These are phyloP conservation scores for Tipula unca DNA, from an alignment of 2,888 invertebrate genomes.

Conservation along the genomic window DNA sequence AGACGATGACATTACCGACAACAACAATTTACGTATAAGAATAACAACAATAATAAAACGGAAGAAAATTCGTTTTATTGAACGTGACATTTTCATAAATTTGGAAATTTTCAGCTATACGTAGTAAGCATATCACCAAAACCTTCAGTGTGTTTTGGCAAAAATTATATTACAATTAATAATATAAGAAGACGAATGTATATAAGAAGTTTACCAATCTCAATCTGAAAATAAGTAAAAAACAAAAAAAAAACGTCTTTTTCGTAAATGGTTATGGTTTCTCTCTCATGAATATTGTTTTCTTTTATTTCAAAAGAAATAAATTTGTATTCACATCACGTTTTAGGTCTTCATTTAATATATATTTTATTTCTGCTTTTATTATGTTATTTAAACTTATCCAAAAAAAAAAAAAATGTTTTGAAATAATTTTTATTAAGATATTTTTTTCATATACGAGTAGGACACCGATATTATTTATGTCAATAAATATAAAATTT, in stretches of 20 bases:
- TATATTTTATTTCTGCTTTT: not conserved
- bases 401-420: not conserved
- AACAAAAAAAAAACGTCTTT: not conserved
- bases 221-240: not conserved
- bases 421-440: not conserved
- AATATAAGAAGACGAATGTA: not conserved
- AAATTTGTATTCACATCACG: not conserved
- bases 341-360: not conserved
- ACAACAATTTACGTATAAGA: not conserved
- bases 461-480: not conserved
- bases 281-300: not conserved
- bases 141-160: not conserved
- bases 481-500: not conserved
- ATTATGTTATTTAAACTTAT: not conserved
- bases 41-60: not conserved
- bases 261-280: not conserved
- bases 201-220: not conserved
- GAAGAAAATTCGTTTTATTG: not conserved
- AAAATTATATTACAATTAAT: conserved; percentile 8
- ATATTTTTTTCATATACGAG: not conserved
- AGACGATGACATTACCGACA: not conserved
- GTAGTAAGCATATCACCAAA: not conserved
- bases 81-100: not conserved
- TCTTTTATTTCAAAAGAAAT: not conserved
- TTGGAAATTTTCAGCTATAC: not conserved